Evolutionary conservation across 2,113 vertebrate genomes (phyloP).

Genomic region (Papio anubis): DNA sequence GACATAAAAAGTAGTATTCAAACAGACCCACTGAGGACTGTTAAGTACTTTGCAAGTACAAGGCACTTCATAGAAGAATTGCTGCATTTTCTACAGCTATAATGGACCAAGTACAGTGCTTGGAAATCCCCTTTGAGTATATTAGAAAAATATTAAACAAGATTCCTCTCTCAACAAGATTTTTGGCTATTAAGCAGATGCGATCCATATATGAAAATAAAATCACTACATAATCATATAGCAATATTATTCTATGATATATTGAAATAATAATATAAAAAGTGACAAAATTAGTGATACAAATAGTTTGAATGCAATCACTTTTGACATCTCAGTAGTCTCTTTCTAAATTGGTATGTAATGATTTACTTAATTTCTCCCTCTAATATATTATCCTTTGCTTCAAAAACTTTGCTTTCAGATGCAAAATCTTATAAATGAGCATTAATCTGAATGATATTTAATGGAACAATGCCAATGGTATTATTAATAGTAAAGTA

Average conservation of each 20-base stretch:
- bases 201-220: neutral
- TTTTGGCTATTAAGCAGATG: neutral
- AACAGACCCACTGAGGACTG: neutral
- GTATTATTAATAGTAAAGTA: neutral
- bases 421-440: neutral
- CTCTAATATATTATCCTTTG: neutral
- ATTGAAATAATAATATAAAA: neutral
- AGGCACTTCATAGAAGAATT: slow-evolving; percentile 30
- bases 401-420: neutral
- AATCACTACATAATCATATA: neutral
- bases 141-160: neutral
- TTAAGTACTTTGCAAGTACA: slow-evolving; percentile 36
- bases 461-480: neutral
- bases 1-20: neutral
- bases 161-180: neutral
- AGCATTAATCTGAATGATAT: neutral
- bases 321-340: neutral
- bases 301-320: neutral
- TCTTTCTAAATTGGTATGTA: neutral
- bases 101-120: neutral
- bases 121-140: neutral
- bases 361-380: neutral
- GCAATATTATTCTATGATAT: neutral
- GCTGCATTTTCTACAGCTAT: neutral
- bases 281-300: neutral